Percentiles rank a stretch among this genome's conserved stretches.
These are phyloP conservation scores for Theropithecus gelada DNA, from an alignment of 2,113 vertebrate species.

Conservation along the genomic window DNA sequence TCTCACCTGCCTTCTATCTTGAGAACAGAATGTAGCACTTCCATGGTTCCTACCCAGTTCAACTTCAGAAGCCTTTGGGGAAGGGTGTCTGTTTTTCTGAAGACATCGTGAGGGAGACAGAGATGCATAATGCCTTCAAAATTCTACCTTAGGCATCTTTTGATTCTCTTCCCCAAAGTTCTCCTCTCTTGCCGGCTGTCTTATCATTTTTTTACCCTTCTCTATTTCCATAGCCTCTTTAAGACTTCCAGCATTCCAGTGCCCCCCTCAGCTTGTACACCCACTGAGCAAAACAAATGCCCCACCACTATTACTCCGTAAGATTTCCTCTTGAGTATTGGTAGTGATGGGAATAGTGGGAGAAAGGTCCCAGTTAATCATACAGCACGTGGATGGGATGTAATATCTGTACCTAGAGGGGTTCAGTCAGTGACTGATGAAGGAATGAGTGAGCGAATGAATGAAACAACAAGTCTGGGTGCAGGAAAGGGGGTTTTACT, in stretches of 20 bases:
- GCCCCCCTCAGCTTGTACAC: too few species aligned
- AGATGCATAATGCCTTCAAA: background rate
- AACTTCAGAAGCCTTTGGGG: background rate
- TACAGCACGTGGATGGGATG: background rate
- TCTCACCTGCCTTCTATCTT: background rate
- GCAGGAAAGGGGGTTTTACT: background rate
- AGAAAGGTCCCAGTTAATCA: background rate
- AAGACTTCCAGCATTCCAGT: background rate
- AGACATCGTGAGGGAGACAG: background rate
- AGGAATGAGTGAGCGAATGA: too few species aligned
- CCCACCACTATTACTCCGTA: background rate
- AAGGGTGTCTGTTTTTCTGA: background rate
- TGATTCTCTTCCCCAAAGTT: conserved; percentile 17
- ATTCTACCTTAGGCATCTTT: background rate
- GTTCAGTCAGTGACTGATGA: background rate
- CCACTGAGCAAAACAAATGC: background rate
- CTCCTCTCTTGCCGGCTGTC: background rate
- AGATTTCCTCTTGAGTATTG: background rate
- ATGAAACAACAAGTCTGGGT: too few species aligned
- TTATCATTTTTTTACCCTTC: background rate
- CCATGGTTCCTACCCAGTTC: background rate
- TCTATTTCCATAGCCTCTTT: background rate
- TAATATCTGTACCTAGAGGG: background rate
- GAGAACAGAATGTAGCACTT: background rate
- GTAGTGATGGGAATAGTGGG: background rate